phyloP scores from a whole-genome alignment of 2,888 invertebrate species.

The Syrista parreyssii region DNA sequence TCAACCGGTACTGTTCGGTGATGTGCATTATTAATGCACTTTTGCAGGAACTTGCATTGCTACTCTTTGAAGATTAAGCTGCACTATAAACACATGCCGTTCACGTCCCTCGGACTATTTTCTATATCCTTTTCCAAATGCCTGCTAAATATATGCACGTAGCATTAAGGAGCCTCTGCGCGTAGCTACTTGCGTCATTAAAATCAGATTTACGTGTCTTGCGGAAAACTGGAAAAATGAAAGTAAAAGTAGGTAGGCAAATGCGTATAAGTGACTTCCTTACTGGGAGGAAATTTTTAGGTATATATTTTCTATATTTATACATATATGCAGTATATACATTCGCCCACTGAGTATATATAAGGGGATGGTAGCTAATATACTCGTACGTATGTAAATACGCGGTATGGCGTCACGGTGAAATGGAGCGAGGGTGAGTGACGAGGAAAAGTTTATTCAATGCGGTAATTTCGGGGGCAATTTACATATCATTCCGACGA shows the following conservation, averaged over 20 bases:
- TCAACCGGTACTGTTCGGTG: too few species aligned
- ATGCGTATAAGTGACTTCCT: background rate
- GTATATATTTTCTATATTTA: background rate
- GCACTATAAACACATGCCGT: background rate
- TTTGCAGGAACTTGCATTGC: too few species aligned
- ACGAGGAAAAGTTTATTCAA: slow-evolving; percentile 24
- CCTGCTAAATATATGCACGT: background rate
- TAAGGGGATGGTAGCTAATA: background rate
- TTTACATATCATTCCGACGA: slow-evolving; percentile 20
- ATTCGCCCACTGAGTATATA: background rate
- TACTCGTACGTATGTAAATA: slow-evolving; percentile 7
- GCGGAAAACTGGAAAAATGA: background rate
- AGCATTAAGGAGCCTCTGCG: background rate
- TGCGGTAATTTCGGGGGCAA: slow-evolving; percentile 21
- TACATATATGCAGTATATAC: background rate
- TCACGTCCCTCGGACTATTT: background rate
- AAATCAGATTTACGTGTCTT: slow-evolving; percentile 12
- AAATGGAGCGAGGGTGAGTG: slow-evolving; percentile 18
- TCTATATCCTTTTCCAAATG: background rate
- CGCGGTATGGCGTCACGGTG: slow-evolving; percentile 4
- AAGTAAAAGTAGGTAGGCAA: background rate
- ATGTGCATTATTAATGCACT: too few species aligned
- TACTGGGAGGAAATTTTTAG: background rate
- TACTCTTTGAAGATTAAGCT: background rate
- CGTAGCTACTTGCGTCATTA: slow-evolving; percentile 11